phyloP scores from a whole-genome alignment of 92 coral and sea anemone genomes.

The Zoanthus sociatus region DNA sequence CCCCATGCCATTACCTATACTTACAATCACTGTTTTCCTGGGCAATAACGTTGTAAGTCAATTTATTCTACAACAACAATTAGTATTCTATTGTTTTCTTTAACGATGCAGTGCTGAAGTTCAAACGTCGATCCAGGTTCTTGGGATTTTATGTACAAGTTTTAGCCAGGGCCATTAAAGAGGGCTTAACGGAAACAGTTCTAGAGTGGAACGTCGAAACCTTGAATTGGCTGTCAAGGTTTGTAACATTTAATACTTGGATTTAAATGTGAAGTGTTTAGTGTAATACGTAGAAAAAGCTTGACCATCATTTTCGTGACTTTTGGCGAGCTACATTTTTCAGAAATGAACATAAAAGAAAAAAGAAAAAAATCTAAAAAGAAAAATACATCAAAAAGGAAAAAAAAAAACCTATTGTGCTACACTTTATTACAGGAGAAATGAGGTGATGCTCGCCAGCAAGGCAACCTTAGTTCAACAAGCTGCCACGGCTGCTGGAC shows the following conservation, averaged over 20 bases:
- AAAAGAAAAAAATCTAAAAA: no score
- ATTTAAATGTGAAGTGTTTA: not conserved
- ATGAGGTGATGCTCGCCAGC: conserved; percentile 83
- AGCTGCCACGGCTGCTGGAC: conserved; percentile 75
- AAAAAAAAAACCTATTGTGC: not conserved
- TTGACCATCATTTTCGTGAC: no score
- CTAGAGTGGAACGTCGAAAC: conserved; percentile 93
- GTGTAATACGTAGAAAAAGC: no score
- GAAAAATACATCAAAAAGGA: no score
- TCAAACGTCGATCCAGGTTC: conserved; percentile 96
- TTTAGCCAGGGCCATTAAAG: conserved; percentile 86
- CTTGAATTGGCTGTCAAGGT: conserved; percentile 92
- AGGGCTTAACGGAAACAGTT: conserved; percentile 76
- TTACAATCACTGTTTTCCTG: no score
- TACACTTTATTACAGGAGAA: conserved; percentile 70
- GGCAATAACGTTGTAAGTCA: no score
- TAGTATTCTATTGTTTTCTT: not conserved
- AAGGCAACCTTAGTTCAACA: conserved; percentile 82
- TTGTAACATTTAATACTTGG: not conserved
- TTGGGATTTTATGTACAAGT: conserved; percentile 92
- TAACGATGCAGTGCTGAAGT: conserved; percentile 74
- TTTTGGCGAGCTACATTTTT: no score
- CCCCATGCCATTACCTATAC: no score
- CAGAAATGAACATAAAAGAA: no score
- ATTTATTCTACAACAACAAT: no score